Percentiles rank a stretch among this genome's conserved stretches.
Conservation (phyloP, 2,797 vertebrate species). For the Parauchenoglanis punctatus region DNA sequence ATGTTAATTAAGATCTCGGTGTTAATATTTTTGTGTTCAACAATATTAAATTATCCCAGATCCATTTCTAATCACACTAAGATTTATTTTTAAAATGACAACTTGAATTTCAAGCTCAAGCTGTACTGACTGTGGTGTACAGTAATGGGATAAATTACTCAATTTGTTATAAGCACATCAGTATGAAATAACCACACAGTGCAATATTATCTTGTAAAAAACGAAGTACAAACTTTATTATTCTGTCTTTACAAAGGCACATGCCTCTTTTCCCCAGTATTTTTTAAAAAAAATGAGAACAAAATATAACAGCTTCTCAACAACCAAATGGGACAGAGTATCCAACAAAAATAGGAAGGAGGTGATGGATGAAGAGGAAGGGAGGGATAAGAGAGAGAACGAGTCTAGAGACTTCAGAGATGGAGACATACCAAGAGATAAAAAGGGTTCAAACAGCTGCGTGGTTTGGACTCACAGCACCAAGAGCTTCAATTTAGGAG, state of each 20-base stretch:
- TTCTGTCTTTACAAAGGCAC: slow-evolving; percentile 99
- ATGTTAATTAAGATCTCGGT: not conserved
- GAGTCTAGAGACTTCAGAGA: slow-evolving; percentile 49
- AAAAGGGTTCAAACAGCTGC: slow-evolving; percentile 65
- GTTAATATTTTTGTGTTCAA: not conserved
- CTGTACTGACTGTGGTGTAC: not conserved
- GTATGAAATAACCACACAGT: slow-evolving; percentile 41
- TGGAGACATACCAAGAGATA: slow-evolving; percentile 36
- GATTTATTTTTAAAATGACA: not conserved
- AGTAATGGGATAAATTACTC: not conserved
- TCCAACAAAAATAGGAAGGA: slow-evolving; percentile 60
- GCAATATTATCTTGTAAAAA: slow-evolving; percentile 81
- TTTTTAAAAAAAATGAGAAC: slow-evolving; percentile 74
- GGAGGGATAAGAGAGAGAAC: slow-evolving; percentile 48
- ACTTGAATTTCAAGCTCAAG: not conserved
- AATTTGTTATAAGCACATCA: not conserved
- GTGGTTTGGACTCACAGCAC: slow-evolving; percentile 69
- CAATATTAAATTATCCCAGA: not conserved
- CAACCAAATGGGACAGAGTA: slow-evolving; percentile 81
- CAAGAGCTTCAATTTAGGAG: slow-evolving; percentile 75
- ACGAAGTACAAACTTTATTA: slow-evolving; percentile 99
- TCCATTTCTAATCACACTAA: not conserved
- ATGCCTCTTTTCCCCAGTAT: slow-evolving; percentile 85
- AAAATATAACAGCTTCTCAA: slow-evolving; percentile 94
- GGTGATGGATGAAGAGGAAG: slow-evolving; percentile 49